A percentile compares a stretch with the other conserved stretches of the same genome.
Conservation (phyloP, 2,888 invertebrate species). For the Gastrophysa polygoni region DNA sequence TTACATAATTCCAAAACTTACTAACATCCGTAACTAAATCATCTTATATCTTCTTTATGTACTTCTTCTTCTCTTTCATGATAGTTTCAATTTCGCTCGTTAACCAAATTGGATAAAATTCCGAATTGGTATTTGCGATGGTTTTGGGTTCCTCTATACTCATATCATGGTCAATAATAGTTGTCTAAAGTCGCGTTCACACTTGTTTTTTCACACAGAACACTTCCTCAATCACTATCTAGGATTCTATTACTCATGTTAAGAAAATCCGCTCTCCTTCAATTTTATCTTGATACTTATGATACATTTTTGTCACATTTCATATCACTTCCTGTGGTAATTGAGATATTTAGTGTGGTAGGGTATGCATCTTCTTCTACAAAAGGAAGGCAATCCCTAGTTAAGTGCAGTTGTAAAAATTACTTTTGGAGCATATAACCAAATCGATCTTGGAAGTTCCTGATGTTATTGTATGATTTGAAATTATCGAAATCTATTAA, state of each 20-base stretch:
- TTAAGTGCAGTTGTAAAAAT: background rate
- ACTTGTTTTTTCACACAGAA: background rate
- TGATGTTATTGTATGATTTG: constrained; percentile 4
- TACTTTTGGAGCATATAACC: constrained; percentile 10
- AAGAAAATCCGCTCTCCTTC: background rate
- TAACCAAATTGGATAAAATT: too few relatives aligned
- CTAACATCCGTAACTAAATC: too few relatives aligned
- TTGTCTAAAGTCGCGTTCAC: background rate
- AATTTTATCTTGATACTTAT: background rate
- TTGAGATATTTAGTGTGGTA: constrained; percentile 2
- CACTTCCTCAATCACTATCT: background rate
- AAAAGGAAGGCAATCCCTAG: background rate
- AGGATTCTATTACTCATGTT: background rate
- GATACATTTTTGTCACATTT: background rate
- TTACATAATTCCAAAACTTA: too few relatives aligned
- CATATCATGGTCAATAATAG: too few relatives aligned
- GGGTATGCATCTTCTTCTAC: constrained; percentile 9
- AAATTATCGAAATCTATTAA: constrained; percentile 8
- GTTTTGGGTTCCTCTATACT: too few relatives aligned
- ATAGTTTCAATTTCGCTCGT: too few relatives aligned
- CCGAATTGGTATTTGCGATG: too few relatives aligned
- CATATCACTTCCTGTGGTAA: background rate
- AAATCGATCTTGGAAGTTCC: constrained; percentile 5
- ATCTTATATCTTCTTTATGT: too few relatives aligned
- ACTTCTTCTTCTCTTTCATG: too few relatives aligned